phyloP scores from a whole-genome alignment of 1,140 invertebrate species.

The Drosophila pruinosa region DNA sequence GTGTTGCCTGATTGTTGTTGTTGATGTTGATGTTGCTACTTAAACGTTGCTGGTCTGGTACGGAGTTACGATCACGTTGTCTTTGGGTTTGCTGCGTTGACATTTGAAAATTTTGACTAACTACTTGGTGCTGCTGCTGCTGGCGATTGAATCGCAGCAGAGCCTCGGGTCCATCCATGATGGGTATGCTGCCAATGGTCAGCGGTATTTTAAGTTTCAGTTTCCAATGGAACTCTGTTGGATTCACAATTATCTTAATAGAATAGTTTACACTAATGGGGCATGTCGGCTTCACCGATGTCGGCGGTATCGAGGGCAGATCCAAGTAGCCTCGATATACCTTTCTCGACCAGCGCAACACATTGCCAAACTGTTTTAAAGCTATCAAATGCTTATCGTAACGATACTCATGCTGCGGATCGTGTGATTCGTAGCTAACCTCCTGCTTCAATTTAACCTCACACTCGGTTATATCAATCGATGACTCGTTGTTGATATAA shows the following conservation, averaged over 20 bases:
- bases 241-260: slow-evolving; percentile 85
- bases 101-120: slow-evolving; percentile 76
- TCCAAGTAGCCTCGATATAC: slow-evolving; percentile 83
- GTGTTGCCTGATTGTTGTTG: slow-evolving; percentile 41
- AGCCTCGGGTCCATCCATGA: slow-evolving; percentile 72
- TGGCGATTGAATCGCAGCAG: slow-evolving; percentile 66
- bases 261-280: slow-evolving; percentile 89
- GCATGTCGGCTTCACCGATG: slow-evolving; percentile 87
- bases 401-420: slow-evolving; percentile 85
- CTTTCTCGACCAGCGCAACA: slow-evolving; percentile 83
- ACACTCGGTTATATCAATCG: slow-evolving; percentile 84
- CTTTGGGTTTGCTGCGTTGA: slow-evolving; percentile 50
- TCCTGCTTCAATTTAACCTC: slow-evolving; percentile 84
- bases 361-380: slow-evolving; percentile 84
- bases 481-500: slow-evolving; percentile 83
- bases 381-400: slow-evolving; percentile 85
- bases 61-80: slow-evolving; percentile 20
- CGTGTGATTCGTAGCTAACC: slow-evolving; percentile 83
- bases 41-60: slow-evolving; percentile 41
- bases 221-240: slow-evolving; percentile 84
- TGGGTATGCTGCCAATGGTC: slow-evolving; percentile 85
- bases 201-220: slow-evolving; percentile 83
- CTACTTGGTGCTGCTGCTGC: slow-evolving; percentile 76
- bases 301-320: slow-evolving; percentile 88
- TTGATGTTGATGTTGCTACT: slow-evolving; percentile 31